These are phyloP conservation scores for Scleropages formosus DNA, from an alignment of 2,797 vertebrate species.

Conservation along the genomic window DNA sequence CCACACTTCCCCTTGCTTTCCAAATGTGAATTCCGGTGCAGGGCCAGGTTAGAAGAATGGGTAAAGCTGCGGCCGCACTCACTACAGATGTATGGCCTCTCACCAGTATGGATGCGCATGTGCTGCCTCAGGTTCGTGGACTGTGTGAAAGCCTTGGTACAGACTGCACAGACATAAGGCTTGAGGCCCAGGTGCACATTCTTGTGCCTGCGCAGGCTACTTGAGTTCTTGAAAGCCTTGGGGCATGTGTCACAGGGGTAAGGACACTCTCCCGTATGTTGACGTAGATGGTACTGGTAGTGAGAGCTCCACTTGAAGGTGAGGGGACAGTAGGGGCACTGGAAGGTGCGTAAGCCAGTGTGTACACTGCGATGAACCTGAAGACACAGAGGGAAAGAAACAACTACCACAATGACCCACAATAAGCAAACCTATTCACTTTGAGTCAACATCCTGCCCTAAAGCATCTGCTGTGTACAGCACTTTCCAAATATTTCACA, in stretches of 20 bases:
- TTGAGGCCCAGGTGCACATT: constrained; percentile 87
- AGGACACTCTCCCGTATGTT: constrained; percentile 89
- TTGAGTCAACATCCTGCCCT: not conserved
- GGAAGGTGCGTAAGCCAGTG: constrained; percentile 84
- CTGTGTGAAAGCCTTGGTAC: constrained; percentile 87
- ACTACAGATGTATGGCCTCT: constrained; percentile 82
- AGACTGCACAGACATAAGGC: constrained; percentile 81
- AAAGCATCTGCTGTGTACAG: not conserved
- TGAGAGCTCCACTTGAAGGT: constrained; percentile 94
- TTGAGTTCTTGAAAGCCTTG: constrained; percentile 93
- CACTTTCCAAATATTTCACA: not conserved
- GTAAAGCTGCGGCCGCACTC: constrained; percentile 88
- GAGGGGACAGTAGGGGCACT: constrained; percentile 85
- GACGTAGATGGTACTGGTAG: constrained; percentile 90
- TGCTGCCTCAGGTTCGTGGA: constrained; percentile 89
- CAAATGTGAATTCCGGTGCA: constrained; percentile 74
- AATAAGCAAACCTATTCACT: not conserved
- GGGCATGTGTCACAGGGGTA: constrained; percentile 86
- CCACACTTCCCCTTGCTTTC: constrained; percentile 55
- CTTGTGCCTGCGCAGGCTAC: constrained; percentile 85
- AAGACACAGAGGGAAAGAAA: not conserved
- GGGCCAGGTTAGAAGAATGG: constrained; percentile 84
- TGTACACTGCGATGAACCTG: constrained; percentile 85
- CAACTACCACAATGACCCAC: not conserved
- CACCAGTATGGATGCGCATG: constrained; percentile 85